Evolutionary conservation across 2,797 vertebrate species (phyloP).

Genomic region (Acridotheres tristis): DNA sequence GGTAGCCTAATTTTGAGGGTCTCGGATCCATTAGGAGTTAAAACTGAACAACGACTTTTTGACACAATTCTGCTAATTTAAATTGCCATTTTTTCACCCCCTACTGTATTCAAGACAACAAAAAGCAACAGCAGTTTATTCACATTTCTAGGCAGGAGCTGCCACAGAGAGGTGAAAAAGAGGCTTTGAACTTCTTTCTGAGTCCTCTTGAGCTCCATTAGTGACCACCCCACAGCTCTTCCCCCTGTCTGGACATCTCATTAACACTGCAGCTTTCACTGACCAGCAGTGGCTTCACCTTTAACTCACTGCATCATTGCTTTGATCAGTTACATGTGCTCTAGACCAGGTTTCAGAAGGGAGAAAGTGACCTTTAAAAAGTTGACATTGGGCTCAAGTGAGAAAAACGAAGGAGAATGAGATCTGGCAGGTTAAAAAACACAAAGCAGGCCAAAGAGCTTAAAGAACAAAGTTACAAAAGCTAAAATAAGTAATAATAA

Average conservation of each 20-base stretch:
- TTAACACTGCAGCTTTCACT: not conserved
- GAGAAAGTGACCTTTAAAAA: slow-evolving; percentile 34
- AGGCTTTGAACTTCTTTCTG: not conserved
- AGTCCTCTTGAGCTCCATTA: not conserved
- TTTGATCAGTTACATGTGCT: not conserved
- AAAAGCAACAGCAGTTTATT: not conserved
- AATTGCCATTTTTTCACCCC: not conserved
- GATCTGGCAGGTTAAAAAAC: slow-evolving; percentile 5
- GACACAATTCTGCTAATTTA: not conserved
- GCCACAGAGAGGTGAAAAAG: not conserved
- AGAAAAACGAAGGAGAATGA: not conserved
- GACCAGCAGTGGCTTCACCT: not conserved
- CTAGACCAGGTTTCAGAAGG: not conserved
- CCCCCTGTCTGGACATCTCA: not conserved
- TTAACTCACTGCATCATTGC: not conserved
- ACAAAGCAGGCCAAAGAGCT: not conserved
- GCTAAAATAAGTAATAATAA: not conserved
- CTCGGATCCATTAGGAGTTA: not conserved
- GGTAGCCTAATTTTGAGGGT: not conserved
- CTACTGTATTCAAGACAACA: not conserved
- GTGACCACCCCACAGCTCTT: not conserved
- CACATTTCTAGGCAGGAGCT: not conserved
- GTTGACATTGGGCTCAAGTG: not conserved
- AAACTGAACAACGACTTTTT: not conserved
- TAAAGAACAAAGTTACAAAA: not conserved